Conservation (phyloP, 2,888 invertebrate genomes). For the Drosophila antonietae region DNA sequence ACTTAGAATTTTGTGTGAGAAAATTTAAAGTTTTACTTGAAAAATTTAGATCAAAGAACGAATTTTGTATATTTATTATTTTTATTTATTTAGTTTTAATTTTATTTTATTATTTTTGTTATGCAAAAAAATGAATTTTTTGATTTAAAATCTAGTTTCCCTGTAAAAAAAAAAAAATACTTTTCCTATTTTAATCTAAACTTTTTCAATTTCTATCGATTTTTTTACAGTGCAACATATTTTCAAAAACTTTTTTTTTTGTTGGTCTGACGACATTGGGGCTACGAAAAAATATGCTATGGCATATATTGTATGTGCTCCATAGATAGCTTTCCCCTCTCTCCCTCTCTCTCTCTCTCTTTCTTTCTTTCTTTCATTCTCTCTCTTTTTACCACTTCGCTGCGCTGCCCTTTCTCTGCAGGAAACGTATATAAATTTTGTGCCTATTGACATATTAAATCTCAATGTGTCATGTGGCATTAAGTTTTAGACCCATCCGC, state of each 20-base stretch:
- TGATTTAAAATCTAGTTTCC: too few species aligned
- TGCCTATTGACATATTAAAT: conserved; percentile 83
- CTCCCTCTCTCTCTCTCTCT: conserved; percentile 1
- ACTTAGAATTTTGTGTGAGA: too few species aligned
- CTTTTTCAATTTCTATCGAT: neutral
- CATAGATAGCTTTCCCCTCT: conserved; percentile 25
- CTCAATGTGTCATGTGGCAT: conserved; percentile 82
- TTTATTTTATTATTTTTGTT: too few species aligned
- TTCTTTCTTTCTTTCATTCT: neutral
- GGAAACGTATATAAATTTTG: conserved; percentile 75
- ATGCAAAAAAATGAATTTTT: too few species aligned
- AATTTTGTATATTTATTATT: too few species aligned
- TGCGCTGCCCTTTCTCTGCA: conserved; percentile 4
- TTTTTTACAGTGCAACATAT: conserved; percentile 23
- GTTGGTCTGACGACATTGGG: conserved; percentile 43
- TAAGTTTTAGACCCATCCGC: conserved; percentile 67
- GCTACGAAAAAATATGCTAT: conserved; percentile 55
- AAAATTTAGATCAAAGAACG: too few species aligned
- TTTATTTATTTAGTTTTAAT: neutral
- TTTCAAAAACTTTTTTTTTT: conserved; percentile 12
- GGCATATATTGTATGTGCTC: conserved; percentile 33
- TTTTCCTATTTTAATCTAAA: too few species aligned
- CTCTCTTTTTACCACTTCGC: neutral
- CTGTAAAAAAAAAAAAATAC: too few species aligned
- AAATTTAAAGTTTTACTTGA: too few species aligned